Evolutionary conservation across 1,140 invertebrate species (phyloP), one percentile per base, ranked within the genome.

Genomic region (Trichonephila inaurata): DNA sequence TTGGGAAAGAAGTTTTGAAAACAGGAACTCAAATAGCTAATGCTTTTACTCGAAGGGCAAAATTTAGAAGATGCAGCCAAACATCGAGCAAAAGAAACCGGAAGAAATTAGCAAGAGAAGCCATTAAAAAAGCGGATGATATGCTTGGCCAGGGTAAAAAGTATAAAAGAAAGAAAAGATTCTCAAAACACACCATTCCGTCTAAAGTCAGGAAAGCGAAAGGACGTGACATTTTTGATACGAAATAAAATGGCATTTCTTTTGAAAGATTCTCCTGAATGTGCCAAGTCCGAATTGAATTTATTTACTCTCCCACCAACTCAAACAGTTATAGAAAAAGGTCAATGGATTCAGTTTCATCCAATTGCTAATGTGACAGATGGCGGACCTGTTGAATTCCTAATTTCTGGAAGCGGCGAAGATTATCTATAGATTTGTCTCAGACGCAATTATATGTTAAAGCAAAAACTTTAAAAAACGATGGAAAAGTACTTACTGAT

Each of bases 271-370:
- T 91, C 89, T 19, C 69, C 69, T 18, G 89, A 91, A 62, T 91
- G 66, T n/a, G 64, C 19, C 8, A 91, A 91, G 33, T 91, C 72
- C 1, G 72, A 77, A 91, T 40, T 91, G 5, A 40, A 91, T 44
- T 28, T 82, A n/a, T 82, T 82, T 62, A 58, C 61, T n/a, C 44
- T 92, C 14, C 82, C 91, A 24, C 81, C 40, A 24, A 92, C 91
- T 24, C 77, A 92, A 86, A 92, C 61, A 16, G 91, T 69, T 58
- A 92, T 86, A 40, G 81, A 92, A 92, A 44, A 24, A 28, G 91
- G 91, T 33, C 91, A 87, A 2, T 93, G 91, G 62, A 51, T 87
- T 64, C 60, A 93, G 72, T 93, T 82, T 69, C 85, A 93, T 40
- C 83, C 91, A n/a, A 28, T 93, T 2, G 33, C 83, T 3, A 87